Percentiles rank a stretch among this genome's conserved stretches.
Conservation (phyloP, 2,797 vertebrate genomes). For the Cossypha caffra region DNA sequence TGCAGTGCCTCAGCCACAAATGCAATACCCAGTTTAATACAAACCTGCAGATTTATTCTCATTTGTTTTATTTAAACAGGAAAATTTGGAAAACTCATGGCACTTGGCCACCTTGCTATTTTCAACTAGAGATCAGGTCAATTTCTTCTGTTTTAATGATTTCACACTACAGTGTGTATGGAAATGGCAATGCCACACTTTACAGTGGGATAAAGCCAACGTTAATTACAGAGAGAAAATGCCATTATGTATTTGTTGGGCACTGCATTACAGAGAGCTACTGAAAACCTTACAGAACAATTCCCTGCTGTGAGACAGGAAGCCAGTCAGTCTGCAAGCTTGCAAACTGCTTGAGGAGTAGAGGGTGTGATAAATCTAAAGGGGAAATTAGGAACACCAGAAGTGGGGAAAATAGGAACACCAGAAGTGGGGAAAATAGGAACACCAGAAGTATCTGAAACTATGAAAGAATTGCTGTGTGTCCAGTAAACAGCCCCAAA, state of each 20-base stretch:
- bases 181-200: background rate
- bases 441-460: background rate
- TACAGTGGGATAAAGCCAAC: background rate
- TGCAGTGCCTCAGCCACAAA: background rate
- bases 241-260: no score
- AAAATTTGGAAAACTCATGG: background rate
- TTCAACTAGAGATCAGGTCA: background rate
- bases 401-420: background rate
- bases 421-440: background rate
- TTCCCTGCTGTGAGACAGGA: background rate
- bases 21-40: background rate
- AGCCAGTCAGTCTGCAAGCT: background rate
- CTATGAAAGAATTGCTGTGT: rapidly evolving
- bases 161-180: background rate
- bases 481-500: background rate
- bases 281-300: background rate
- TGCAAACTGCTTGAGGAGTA: background rate
- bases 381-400: background rate
- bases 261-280: background rate
- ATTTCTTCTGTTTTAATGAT: background rate
- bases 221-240: background rate
- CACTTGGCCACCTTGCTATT: background rate
- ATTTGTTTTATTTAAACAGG: background rate
- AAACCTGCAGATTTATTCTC: background rate
- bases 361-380: background rate